These are phyloP conservation scores for Xenopus petersii DNA, from an alignment of 2,797 vertebrate species.

Conservation along the genomic window DNA sequence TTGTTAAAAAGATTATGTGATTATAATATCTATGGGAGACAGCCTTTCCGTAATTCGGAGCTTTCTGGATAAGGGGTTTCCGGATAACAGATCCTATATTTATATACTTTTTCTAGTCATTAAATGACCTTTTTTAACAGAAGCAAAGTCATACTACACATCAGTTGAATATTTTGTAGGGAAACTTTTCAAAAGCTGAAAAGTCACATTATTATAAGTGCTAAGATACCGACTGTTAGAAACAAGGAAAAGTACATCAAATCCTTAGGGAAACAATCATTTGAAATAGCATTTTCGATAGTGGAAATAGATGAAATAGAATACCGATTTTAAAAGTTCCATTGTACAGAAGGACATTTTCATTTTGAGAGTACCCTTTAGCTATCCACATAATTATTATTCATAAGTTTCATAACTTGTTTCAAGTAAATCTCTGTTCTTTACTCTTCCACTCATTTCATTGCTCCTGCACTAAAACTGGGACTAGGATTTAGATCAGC, in stretches of 20 bases:
- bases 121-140: not conserved
- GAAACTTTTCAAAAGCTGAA: not conserved
- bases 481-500: too few species aligned
- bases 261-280: not conserved
- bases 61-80: too few species aligned
- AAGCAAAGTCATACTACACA: not conserved
- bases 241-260: not conserved
- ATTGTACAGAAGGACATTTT: not conserved
- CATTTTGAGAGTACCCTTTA: not conserved
- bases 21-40: too few species aligned
- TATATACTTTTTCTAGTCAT: not conserved
- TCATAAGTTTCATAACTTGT: constrained; percentile 16
- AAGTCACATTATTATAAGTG: not conserved
- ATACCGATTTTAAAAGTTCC: not conserved
- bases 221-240: not conserved
- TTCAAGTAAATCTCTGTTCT: not conserved
- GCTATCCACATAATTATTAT: constrained; percentile 20
- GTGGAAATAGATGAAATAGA: constrained; percentile 3
- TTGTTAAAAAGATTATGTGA: too few species aligned
- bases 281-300: constrained; percentile 1
- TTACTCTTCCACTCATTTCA: not conserved
- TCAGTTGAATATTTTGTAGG: not conserved
- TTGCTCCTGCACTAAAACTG: too few species aligned
- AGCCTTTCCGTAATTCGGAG: too few species aligned
- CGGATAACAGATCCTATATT: too few species aligned